phyloP scores from a whole-genome alignment of 2,888 invertebrate species.

The Kuschelorhynchus macadamiae region DNA sequence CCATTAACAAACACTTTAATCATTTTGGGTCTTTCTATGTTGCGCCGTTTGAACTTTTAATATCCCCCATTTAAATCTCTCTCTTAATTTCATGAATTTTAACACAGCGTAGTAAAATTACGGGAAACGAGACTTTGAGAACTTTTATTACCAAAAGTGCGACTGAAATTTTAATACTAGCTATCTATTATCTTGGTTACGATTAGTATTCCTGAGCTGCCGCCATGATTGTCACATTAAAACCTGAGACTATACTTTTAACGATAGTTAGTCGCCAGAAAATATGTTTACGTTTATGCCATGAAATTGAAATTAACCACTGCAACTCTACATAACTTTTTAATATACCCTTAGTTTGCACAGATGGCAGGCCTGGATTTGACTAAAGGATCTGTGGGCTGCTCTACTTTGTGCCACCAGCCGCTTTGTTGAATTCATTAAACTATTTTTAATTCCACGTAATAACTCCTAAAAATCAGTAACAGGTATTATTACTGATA shows the following conservation, averaged over 20 bases:
- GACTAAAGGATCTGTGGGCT: too few relatives aligned
- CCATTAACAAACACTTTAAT: too few relatives aligned
- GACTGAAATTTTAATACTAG: constrained; percentile 46
- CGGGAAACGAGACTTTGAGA: constrained; percentile 43
- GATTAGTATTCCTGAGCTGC: constrained; percentile 32
- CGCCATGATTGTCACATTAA: constrained; percentile 27
- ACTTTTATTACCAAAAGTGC: constrained; percentile 49
- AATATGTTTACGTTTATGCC: not conserved
- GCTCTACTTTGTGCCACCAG: too few relatives aligned
- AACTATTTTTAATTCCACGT: too few relatives aligned
- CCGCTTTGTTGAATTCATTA: too few relatives aligned
- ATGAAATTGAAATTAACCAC: too few relatives aligned
- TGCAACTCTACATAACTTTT: too few relatives aligned
- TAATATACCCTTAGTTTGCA: too few relatives aligned
- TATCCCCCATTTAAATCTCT: constrained; percentile 1
- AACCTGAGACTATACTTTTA: constrained; percentile 14
- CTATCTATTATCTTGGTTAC: constrained; percentile 37
- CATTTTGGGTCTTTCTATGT: not conserved
- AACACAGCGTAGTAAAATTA: constrained; percentile 46
- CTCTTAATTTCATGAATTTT: constrained; percentile 46
- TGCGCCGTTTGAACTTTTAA: constrained; percentile 1
- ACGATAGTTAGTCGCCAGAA: not conserved
- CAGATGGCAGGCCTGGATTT: too few relatives aligned
- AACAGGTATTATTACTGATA: too few relatives aligned
- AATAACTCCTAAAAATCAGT: too few relatives aligned